These are phyloP conservation scores for Drosophila sp. DNA, from an alignment of 1,140 invertebrate genomes.

Conservation along the genomic window DNA sequence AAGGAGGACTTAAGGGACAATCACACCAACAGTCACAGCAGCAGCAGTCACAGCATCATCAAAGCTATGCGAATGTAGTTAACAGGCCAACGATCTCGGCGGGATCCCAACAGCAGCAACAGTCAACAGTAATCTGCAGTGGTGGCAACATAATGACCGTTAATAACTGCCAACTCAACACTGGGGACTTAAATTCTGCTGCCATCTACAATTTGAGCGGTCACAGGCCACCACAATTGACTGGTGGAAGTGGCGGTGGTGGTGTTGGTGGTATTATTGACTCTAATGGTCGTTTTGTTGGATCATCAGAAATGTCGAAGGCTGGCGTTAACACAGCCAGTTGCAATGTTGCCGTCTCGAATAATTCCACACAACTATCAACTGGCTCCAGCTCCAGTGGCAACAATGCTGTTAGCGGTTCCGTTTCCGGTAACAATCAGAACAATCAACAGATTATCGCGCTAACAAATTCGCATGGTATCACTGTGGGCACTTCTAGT, in stretches of 20 bases:
- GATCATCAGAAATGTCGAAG: slow-evolving; percentile 38
- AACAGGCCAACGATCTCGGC: slow-evolving; percentile 43
- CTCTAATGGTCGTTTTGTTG: slow-evolving; percentile 42
- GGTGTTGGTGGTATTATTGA: slow-evolving; percentile 33
- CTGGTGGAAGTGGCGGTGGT: slow-evolving; percentile 4
- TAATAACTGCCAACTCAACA: slow-evolving; percentile 46
- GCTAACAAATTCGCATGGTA: slow-evolving; percentile 42
- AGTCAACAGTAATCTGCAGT: slow-evolving; percentile 60
- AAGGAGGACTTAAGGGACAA: slow-evolving; percentile 10
- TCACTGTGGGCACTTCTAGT: slow-evolving; percentile 34
- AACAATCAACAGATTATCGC: slow-evolving; percentile 29
- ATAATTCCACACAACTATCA: slow-evolving; percentile 7
- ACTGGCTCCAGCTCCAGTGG: slow-evolving; percentile 3
- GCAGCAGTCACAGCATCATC: slow-evolving; percentile 31
- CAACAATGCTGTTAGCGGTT: slow-evolving; percentile 12
- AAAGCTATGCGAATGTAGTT: slow-evolving; percentile 61
- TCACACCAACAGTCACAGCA: slow-evolving; percentile 39
- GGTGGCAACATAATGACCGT: slow-evolving; percentile 53
- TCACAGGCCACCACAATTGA: slow-evolving; percentile 27
- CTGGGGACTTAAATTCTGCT: slow-evolving; percentile 42
- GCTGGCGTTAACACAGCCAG: background rate
- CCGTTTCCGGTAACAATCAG: slow-evolving; percentile 26
- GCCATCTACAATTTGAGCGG: slow-evolving; percentile 56
- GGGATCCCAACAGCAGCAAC: slow-evolving; percentile 44
- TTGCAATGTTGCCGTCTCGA: background rate